Evolutionary conservation across 1,140 invertebrate species (phyloP).

Genomic region (Aphelenchoides besseyi): DNA sequence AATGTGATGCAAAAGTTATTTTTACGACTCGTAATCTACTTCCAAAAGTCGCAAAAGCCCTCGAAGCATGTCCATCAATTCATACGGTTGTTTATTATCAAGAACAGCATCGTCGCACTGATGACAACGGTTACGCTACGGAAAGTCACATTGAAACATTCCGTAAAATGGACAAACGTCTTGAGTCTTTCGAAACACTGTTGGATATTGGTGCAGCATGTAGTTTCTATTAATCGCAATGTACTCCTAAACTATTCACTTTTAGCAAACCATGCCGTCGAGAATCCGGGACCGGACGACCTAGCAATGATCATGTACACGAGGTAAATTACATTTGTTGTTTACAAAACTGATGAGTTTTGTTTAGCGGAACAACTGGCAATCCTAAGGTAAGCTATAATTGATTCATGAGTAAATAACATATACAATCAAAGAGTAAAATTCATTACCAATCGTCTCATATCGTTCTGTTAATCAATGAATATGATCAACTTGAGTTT

Average conservation of each 20-base stretch:
- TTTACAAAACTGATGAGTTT: background rate
- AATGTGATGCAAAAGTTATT: constrained; percentile 77
- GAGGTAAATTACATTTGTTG: background rate
- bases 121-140: constrained; percentile 1
- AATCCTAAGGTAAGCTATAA: too few species aligned
- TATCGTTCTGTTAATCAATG: too few species aligned
- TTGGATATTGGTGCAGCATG: constrained; percentile 75
- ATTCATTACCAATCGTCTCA: too few species aligned
- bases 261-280: background rate
- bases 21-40: constrained; percentile 57
- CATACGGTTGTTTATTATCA: constrained; percentile 56
- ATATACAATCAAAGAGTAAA: too few species aligned
- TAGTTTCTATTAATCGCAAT: constrained; percentile 65
- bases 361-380: constrained; percentile 78
- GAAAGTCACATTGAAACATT: background rate
- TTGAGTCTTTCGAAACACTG: constrained; percentile 62
- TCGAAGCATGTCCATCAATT: constrained; percentile 38
- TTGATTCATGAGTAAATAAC: too few species aligned
- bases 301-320: constrained; percentile 94
- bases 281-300: constrained; percentile 68
- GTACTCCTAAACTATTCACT: background rate
- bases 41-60: constrained; percentile 46
- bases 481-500: too few species aligned
- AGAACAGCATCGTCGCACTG: constrained; percentile 33
- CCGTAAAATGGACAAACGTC: background rate